Percentiles rank a stretch among this genome's conserved stretches.
Evolutionary conservation across 2,797 vertebrate species (phyloP).

Genomic region (Botia almorhae): DNA sequence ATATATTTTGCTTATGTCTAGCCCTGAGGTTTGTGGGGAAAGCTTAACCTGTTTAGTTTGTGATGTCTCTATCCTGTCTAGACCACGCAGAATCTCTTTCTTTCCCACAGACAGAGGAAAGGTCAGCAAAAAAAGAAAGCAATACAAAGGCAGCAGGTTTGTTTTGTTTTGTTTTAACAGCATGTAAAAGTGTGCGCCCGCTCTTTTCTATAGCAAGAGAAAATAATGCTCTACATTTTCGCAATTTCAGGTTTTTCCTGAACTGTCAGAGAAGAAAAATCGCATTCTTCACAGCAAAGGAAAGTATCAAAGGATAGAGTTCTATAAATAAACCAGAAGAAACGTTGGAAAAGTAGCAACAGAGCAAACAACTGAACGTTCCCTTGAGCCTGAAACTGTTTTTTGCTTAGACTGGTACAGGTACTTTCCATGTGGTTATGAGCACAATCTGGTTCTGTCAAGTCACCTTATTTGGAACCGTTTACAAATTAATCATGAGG

Average conservation of each 20-base stretch:
- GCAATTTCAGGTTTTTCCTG: constrained; percentile 35
- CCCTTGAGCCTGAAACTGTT: constrained; percentile 4
- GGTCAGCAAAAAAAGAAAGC: constrained; percentile 44
- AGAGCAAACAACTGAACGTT: constrained; percentile 16
- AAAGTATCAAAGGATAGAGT: constrained; percentile 48
- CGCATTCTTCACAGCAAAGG: constrained; percentile 39
- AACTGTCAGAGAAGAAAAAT: constrained; percentile 58
- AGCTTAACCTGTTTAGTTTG: constrained; percentile 17
- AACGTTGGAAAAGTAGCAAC: not conserved
- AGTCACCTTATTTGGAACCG: not conserved
- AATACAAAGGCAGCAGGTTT: constrained; percentile 44
- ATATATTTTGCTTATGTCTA: not conserved
- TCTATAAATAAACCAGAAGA: constrained; percentile 53
- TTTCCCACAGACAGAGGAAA: constrained; percentile 37
- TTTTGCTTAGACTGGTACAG: constrained; percentile 9
- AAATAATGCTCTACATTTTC: constrained; percentile 43
- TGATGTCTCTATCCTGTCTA: constrained; percentile 43
- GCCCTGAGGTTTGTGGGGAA: not conserved
- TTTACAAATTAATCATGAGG: not conserved
- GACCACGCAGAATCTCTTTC: constrained; percentile 13
- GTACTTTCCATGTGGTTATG: not conserved
- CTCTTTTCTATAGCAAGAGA: constrained; percentile 34
- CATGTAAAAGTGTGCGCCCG: constrained; percentile 38
- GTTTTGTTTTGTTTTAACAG: constrained; percentile 49
- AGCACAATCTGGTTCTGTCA: constrained; percentile 5